A percentile compares a stretch with the other conserved stretches of the same genome.
Conservation (phyloP, 2,888 invertebrate species). For the Temnothorax ravouxi region DNA sequence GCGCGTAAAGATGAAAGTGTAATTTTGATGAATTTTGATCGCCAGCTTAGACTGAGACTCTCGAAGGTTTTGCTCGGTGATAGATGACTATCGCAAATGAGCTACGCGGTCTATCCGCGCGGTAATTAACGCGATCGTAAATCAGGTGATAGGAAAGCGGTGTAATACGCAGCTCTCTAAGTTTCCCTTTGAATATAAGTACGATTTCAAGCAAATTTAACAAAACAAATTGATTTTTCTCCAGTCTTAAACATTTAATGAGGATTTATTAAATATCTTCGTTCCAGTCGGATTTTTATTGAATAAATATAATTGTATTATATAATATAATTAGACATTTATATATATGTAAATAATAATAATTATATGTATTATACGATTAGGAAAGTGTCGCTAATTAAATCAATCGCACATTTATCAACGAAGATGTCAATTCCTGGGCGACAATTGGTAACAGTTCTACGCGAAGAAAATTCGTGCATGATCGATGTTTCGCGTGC, state of each 20-base stretch:
- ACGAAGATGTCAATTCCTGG: neutral
- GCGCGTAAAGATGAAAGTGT: slow-evolving; percentile 41
- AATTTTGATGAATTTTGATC: slow-evolving; percentile 26
- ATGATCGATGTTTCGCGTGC: neutral
- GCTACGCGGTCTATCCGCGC: neutral
- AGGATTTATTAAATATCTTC: neutral
- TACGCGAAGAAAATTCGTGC: slow-evolving; percentile 4
- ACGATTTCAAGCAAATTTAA: neutral
- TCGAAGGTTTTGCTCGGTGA: slow-evolving; percentile 15
- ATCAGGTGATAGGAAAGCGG: slow-evolving; percentile 8
- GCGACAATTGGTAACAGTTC: neutral
- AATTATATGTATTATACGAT: neutral
- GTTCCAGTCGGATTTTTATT: neutral
- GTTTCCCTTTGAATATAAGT: neutral
- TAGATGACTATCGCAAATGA: slow-evolving; percentile 9
- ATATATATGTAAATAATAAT: neutral
- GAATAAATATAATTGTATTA: neutral
- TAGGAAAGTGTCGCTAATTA: neutral
- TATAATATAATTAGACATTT: neutral
- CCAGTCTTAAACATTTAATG: neutral
- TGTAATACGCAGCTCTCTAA: neutral
- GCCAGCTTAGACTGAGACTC: neutral
- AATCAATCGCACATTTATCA: neutral
- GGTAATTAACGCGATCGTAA: slow-evolving; percentile 38
- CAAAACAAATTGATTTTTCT: neutral